Percentiles rank a stretch among this genome's conserved stretches.
These are phyloP conservation scores for Peucedramus taeniatus DNA, from an alignment of 2,113 vertebrate genomes.

Conservation along the genomic window DNA sequence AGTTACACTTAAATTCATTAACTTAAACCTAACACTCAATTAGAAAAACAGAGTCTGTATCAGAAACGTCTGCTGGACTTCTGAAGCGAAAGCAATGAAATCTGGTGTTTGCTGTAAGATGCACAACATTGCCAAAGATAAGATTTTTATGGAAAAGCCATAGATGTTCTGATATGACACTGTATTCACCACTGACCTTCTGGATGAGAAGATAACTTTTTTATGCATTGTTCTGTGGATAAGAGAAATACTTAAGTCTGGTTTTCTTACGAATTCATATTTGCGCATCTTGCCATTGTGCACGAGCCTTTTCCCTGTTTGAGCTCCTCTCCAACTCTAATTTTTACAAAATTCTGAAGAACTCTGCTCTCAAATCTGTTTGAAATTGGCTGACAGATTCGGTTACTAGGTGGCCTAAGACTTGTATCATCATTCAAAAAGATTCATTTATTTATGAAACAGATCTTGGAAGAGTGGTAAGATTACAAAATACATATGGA, in stretches of 20 bases:
- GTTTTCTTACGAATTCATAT: not conserved
- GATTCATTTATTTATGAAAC: not conserved
- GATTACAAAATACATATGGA: not conserved
- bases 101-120: not conserved
- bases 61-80: not conserved
- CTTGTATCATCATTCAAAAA: not conserved
- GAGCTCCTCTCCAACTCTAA: not conserved
- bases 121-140: not conserved
- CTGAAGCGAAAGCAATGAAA: not conserved
- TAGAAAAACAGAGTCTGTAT: not conserved
- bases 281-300: not conserved
- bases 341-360: not conserved
- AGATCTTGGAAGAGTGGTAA: not conserved
- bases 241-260: not conserved
- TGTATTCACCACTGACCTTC: conserved; percentile 34
- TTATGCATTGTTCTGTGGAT: not conserved
- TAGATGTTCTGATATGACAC: not conserved
- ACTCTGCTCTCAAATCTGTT: not conserved
- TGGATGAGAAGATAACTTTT: conserved; percentile 32
- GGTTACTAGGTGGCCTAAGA: not conserved
- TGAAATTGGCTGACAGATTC: not conserved
- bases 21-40: not conserved
- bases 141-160: not conserved
- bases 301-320: fast-evolving
- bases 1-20: not conserved